These are phyloP conservation scores for Nilaparvata lugens DNA, from an alignment of 1,140 invertebrate species.

Conservation along the genomic window DNA sequence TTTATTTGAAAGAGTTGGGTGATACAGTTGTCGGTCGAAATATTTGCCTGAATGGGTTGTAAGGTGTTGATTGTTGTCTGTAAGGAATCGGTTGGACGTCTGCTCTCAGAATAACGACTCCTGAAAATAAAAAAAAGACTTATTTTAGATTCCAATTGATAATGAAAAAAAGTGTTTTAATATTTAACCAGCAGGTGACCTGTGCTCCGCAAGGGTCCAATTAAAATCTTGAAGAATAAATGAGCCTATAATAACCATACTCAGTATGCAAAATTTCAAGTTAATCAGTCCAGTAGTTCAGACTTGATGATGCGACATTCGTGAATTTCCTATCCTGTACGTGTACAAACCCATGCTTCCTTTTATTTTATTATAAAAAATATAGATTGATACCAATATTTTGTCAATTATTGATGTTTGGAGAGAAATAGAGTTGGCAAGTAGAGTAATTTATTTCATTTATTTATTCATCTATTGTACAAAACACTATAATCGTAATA, in stretches of 20 bases:
- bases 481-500: no score
- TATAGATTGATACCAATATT: no score
- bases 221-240: no score
- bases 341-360: no score
- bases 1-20: constrained; percentile 12
- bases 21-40: constrained; percentile 28
- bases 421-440: no score
- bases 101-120: constrained; percentile 73
- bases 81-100: constrained; percentile 53
- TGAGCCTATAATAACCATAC: not conserved
- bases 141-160: no score
- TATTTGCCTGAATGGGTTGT: constrained; percentile 48
- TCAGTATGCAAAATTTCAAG: not conserved
- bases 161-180: not conserved
- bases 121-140: constrained; percentile 35
- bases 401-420: no score
- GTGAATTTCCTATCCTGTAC: not conserved
- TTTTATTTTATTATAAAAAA: no score
- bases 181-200: constrained; percentile 2
- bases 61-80: constrained; percentile 39
- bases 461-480: no score
- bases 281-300: no score
- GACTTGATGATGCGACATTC: not conserved
- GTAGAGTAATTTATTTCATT: no score
- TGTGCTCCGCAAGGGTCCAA: no score